Conservation (phyloP, 1,140 invertebrate species). For the Bathynomus jamesi region DNA sequence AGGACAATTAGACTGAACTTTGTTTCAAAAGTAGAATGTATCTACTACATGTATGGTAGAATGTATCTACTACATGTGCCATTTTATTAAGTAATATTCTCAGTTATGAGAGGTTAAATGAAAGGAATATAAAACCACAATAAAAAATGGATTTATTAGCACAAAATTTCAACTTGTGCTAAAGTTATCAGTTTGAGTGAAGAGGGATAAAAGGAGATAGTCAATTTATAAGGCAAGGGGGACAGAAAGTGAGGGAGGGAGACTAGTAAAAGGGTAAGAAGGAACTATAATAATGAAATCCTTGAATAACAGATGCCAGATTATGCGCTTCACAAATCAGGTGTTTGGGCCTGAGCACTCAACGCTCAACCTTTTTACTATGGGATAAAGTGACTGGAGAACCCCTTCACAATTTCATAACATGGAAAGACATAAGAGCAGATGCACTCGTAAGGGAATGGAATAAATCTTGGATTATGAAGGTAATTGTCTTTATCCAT, state of each 20-base stretch:
- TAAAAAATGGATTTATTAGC: too few species aligned
- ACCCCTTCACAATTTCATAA: conserved; percentile 87
- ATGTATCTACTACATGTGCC: too few species aligned
- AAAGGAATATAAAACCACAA: too few species aligned
- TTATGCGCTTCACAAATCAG: conserved; percentile 50
- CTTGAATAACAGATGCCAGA: too few species aligned
- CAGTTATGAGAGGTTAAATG: too few species aligned
- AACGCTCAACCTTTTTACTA: conserved; percentile 77
- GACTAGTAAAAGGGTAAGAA: neutral
- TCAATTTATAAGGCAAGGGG: neutral
- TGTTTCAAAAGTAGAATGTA: too few species aligned
- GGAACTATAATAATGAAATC: too few species aligned
- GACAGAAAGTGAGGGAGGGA: neutral
- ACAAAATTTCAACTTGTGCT: too few species aligned
- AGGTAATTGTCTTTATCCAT: conserved; percentile 49
- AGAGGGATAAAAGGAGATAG: neutral
- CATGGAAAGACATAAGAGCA: conserved; percentile 89
- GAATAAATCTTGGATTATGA: conserved; percentile 73
- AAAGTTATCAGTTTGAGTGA: neutral
- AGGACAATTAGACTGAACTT: too few species aligned
- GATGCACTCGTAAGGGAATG: conserved; percentile 68
- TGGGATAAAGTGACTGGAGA: conserved; percentile 75
- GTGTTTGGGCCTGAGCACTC: conserved; percentile 77
- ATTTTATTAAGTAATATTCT: too few species aligned
- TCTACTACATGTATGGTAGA: too few species aligned